Conservation (phyloP, 2,797 vertebrate genomes). For the Coendou prehensilis region DNA sequence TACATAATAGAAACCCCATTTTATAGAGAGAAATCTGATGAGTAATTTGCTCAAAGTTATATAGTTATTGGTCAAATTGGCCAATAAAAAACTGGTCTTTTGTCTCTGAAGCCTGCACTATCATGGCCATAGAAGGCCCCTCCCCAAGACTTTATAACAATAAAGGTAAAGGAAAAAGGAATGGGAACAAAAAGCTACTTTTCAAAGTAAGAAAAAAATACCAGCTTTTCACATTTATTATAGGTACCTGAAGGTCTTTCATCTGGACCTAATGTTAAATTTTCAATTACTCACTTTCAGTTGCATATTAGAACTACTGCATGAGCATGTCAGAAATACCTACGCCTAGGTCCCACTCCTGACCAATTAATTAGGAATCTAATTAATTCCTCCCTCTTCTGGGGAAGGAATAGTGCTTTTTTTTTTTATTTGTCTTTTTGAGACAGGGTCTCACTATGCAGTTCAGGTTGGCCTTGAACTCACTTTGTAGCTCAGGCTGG, state of each 20-base stretch:
- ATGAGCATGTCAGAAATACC: not conserved
- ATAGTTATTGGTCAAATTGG: not conserved
- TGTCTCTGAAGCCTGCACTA: not conserved
- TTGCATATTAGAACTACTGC: not conserved
- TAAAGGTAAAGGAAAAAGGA: slow-evolving; percentile 1
- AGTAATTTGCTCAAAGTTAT: not conserved
- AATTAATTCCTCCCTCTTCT: not conserved
- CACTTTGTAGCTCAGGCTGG: no score
- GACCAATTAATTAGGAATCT: not conserved
- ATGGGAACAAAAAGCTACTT: slow-evolving; percentile 48
- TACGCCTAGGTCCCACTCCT: not conserved
- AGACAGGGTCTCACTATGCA: no score
- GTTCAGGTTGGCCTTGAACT: no score
- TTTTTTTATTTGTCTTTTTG: no score
- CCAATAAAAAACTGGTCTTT: not conserved
- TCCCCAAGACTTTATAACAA: not conserved
- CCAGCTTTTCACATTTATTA: not conserved
- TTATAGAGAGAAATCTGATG: slow-evolving; percentile 3
- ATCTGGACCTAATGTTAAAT: not conserved
- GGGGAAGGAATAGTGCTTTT: not conserved
- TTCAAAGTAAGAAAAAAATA: not conserved
- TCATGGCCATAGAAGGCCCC: not conserved
- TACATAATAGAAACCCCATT: not conserved
- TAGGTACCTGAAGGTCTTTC: not conserved
- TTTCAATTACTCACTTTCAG: not conserved